phyloP scores from a whole-genome alignment of 2,113 vertebrate species.

The Heterochromis multidens region DNA sequence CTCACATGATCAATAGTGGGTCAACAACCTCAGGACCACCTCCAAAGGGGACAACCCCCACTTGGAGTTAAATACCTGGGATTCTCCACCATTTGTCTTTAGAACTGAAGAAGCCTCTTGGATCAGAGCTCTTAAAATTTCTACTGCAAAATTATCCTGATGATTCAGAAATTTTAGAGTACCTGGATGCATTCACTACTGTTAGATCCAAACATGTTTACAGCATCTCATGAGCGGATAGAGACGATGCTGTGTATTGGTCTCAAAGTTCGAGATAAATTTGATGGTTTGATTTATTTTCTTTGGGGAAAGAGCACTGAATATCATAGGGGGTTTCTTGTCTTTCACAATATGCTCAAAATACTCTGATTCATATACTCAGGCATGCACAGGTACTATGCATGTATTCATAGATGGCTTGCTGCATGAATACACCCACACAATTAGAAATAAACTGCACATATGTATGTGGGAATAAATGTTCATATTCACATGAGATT shows the following conservation, averaged over 20 bases:
- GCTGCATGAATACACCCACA: no score
- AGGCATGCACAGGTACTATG: not conserved
- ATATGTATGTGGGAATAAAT: no score
- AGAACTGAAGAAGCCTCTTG: no score
- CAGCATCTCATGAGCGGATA: not conserved
- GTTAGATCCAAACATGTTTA: not conserved
- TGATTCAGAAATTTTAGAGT: not conserved
- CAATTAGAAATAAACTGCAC: no score
- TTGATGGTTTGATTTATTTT: conserved; percentile 21
- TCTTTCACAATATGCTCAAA: not conserved
- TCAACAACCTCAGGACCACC: not conserved
- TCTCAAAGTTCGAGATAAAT: not conserved
- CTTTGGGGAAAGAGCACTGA: not conserved
- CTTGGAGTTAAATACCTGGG: not conserved
- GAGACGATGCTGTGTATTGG: conserved; percentile 6
- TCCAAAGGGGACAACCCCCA: not conserved
- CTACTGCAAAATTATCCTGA: not conserved
- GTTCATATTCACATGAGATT: no score
- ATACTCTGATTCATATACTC: not conserved
- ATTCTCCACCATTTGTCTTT: not conserved
- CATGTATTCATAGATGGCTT: not conserved
- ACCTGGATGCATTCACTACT: not conserved
- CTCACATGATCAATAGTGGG: not conserved
- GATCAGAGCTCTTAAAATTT: no score
- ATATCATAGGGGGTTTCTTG: not conserved